Evolutionary conservation across 2,797 vertebrate species (phyloP), one percentile per base, ranked within the genome.

Genomic region (Myioborus miniatus): DNA sequence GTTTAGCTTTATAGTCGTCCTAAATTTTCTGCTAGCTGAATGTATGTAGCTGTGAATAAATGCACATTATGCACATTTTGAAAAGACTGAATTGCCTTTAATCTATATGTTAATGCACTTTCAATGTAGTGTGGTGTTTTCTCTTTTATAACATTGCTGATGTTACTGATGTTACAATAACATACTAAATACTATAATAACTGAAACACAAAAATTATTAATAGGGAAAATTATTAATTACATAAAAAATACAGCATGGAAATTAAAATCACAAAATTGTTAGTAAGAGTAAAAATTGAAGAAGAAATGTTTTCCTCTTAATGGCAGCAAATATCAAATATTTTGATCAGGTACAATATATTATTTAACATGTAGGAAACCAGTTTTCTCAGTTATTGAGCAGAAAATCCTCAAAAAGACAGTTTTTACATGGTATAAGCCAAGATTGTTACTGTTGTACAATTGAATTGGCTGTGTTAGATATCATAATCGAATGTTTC

Each of bases 101-200:
- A 96, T 97, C 83, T 96, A 74, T 92, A 91, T 96, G 92, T 86
- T 97, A 97, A 96, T 97, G 37, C 1, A 11, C 27, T 64, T 80
- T 79, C 87, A 83, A 85, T 53, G n/a, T 75, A 76, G 84, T 83
- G 30, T 53, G n/a, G 21, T 32, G 0, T 39, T 76, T 87, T 89
- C 65, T 65, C 27, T 21, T 74, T 88, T 65, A 32, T 49, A 86
- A 63, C 78, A 15, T 72, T 94, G 79, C 39, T 76, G 83, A 88
- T 93, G 56, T 39, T 86, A 64, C 24, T 37, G 37, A 37, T 37
- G 37, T 39, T 39, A 39, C 3, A 20, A 89, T 83, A 86, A 65
- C 17, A 65, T 81, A 58, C 24, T 84, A 43, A 87, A 43, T 68
- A 37, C 15, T 67, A 15, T 50, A 92, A 64, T 63, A 88, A 68